Conservation (phyloP, 2,113 vertebrate species). For the Glareola pratincola region DNA sequence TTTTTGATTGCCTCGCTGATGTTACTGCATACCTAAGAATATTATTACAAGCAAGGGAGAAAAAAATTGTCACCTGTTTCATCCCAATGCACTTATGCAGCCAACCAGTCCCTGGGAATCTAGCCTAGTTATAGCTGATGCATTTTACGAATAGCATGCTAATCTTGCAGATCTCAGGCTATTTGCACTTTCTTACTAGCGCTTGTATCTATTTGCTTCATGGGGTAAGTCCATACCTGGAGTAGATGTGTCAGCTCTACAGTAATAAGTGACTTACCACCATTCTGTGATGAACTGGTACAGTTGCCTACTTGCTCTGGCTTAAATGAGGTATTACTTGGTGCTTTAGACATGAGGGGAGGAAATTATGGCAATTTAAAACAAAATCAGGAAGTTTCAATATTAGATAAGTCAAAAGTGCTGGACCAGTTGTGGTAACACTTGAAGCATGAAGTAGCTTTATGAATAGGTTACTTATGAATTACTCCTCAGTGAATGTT, state of each 20-base stretch:
- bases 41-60: neutral
- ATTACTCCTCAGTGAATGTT: neutral
- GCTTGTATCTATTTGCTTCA: neutral
- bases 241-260: neutral
- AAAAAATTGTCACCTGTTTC: neutral
- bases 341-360: neutral
- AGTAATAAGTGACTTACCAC: neutral
- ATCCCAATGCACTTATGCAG: neutral
- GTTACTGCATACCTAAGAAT: neutral
- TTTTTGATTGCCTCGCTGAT: neutral
- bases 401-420: neutral
- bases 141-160: neutral
- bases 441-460: neutral
- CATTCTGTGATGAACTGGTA: neutral
- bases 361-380: neutral
- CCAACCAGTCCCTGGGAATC: neutral
- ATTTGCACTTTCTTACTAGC: neutral
- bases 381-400: constrained; percentile 4
- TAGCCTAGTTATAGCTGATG: neutral
- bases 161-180: neutral
- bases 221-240: neutral
- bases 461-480: neutral
- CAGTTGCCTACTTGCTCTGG: neutral
- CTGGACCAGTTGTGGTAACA: neutral
- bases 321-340: neutral